These are phyloP conservation scores for Battus philenor DNA, from an alignment of 1,140 invertebrate species.

Conservation along the genomic window DNA sequence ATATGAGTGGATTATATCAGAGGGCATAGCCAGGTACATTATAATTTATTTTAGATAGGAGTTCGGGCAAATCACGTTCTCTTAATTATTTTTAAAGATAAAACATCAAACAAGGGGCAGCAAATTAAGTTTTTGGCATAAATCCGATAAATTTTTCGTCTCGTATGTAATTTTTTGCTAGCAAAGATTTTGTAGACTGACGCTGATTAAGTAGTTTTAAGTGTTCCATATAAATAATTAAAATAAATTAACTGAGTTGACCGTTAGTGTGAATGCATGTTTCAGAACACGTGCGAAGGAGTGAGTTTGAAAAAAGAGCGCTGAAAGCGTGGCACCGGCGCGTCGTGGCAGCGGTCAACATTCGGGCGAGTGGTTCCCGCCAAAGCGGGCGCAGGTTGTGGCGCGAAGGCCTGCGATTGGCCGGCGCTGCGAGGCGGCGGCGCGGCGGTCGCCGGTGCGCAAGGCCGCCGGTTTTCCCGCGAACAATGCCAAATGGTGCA, in stretches of 20 bases:
- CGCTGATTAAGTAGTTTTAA: too few species aligned
- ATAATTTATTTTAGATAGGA: too few species aligned
- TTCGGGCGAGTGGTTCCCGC: constrained; percentile 55
- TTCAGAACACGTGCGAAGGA: constrained; percentile 8
- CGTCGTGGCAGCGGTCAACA: constrained; percentile 35
- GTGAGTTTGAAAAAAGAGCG: constrained; percentile 14
- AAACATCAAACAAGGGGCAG: too few species aligned
- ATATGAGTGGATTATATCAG: too few species aligned
- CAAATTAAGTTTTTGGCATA: too few species aligned
- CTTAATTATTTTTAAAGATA: too few species aligned
- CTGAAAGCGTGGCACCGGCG: constrained; percentile 49
- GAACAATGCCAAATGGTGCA: constrained; percentile 76
- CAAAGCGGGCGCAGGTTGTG: constrained; percentile 68
- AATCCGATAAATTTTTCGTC: too few species aligned
- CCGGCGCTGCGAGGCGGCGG: constrained; percentile 43
- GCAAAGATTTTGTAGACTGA: too few species aligned
- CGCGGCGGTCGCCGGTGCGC: constrained; percentile 45
- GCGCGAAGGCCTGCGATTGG: constrained; percentile 68
- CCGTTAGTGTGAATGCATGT: constrained; percentile 9
- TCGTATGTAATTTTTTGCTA: too few species aligned
- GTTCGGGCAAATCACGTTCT: too few species aligned
- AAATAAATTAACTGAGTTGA: too few species aligned
- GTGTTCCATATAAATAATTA: not conserved
- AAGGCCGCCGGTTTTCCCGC: constrained; percentile 75
- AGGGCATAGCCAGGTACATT: too few species aligned